A percentile compares a stretch with the other conserved stretches of the same genome.
Conservation (phyloP, 1,140 invertebrate genomes). For the Zophobas atratus region DNA sequence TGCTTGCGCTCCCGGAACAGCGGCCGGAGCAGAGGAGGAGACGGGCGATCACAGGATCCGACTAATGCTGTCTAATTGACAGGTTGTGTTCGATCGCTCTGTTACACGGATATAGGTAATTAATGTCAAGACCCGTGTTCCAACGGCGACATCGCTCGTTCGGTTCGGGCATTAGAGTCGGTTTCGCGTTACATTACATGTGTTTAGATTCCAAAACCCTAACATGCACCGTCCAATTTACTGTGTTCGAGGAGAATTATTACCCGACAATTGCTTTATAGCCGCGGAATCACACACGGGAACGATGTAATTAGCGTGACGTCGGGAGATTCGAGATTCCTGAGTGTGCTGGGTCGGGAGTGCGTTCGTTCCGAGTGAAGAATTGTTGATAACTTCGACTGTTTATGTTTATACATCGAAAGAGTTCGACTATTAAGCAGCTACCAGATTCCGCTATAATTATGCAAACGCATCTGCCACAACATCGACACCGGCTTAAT, state of each 20-base stretch:
- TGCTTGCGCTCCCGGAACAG: slow-evolving; percentile 1
- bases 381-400: too few relatives aligned
- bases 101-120: slow-evolving; percentile 69
- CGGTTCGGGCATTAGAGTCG: slow-evolving; percentile 54
- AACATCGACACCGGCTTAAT: neutral
- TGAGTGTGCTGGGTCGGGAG: too few relatives aligned
- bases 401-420: too few relatives aligned
- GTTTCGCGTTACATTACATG: slow-evolving; percentile 64
- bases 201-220: slow-evolving; percentile 53
- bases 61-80: slow-evolving; percentile 68
- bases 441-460: neutral
- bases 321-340: too few relatives aligned
- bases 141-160: slow-evolving; percentile 53
- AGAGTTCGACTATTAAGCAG: too few relatives aligned
- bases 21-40: slow-evolving; percentile 24
- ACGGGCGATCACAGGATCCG: slow-evolving; percentile 24
- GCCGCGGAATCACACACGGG: neutral
- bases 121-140: slow-evolving; percentile 68
- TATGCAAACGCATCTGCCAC: neutral
- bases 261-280: slow-evolving; percentile 16
- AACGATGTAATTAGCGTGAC: neutral
- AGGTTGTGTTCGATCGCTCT: slow-evolving; percentile 67
- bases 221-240: slow-evolving; percentile 44
- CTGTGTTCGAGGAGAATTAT: slow-evolving; percentile 8
- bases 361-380: too few relatives aligned